Percentiles rank a stretch among this genome's conserved stretches.
phyloP scores from a whole-genome alignment of 2,797 vertebrate genomes.

The Tragelaphus eurycerus region DNA sequence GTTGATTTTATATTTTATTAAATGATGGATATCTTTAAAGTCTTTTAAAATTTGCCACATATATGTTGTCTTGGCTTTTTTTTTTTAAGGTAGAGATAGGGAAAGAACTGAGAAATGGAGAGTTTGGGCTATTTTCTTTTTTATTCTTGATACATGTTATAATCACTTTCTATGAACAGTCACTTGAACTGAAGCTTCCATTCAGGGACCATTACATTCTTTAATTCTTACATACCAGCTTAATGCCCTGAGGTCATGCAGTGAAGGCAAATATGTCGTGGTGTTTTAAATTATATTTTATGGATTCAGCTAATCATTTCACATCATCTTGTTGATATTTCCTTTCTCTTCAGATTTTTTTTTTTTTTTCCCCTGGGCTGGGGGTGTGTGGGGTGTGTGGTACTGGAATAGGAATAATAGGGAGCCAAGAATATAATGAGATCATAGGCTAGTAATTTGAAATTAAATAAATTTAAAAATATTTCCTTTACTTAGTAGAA shows the following conservation, averaged over 20 bases:
- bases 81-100: background rate
- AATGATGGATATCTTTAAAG: background rate
- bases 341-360: conserved; percentile 4
- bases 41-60: background rate
- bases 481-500: background rate
- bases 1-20: conserved; percentile 21
- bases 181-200: background rate
- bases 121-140: background rate
- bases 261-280: background rate
- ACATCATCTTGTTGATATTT: background rate
- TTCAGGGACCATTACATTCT: background rate
- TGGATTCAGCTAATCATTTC: background rate
- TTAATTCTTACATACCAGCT: background rate
- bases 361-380: too few species aligned
- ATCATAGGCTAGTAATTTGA: conserved; percentile 17
- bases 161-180: background rate
- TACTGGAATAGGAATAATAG: background rate
- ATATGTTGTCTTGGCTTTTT: background rate
- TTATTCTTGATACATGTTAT: background rate
- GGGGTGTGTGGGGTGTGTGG: background rate
- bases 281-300: conserved; percentile 24
- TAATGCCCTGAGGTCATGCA: background rate
- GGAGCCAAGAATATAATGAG: background rate
- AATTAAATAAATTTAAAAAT: conserved; percentile 26
- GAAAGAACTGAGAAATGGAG: conserved; percentile 25